Conservation (phyloP, 2,888 invertebrate species). For the Eupelmus urozonus region DNA sequence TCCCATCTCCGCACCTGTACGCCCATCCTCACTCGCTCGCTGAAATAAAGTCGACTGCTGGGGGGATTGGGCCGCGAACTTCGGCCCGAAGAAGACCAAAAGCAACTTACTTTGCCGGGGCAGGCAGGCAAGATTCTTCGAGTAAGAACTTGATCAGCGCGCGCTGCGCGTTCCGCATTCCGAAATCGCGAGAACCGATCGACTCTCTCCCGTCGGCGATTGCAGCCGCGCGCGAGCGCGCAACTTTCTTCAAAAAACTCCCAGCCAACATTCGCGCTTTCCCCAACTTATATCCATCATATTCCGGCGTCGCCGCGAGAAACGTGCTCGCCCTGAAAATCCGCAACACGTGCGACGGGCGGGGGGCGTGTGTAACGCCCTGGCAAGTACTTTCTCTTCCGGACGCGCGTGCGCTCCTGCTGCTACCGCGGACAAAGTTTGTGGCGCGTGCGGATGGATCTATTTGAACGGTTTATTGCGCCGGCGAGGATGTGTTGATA, state of each 20-base stretch:
- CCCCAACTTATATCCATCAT: slow-evolving; percentile 52
- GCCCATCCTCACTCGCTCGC: neutral
- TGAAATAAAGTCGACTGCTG: slow-evolving; percentile 24
- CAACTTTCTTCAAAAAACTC: neutral
- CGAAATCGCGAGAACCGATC: slow-evolving; percentile 52
- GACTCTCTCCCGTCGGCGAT: slow-evolving; percentile 28
- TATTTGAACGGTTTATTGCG: slow-evolving; percentile 12
- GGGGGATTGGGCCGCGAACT: slow-evolving; percentile 9
- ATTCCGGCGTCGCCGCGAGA: neutral
- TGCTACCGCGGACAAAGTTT: neutral
- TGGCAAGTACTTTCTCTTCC: neutral
- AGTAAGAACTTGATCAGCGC: slow-evolving; percentile 52
- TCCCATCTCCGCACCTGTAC: too few relatives aligned
- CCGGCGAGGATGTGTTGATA: neutral
- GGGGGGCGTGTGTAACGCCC: neutral
- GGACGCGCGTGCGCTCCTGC: neutral
- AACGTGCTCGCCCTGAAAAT: slow-evolving; percentile 39
- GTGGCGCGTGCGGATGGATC: neutral
- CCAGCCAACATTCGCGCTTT: slow-evolving; percentile 28
- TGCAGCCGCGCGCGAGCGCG: too few relatives aligned
- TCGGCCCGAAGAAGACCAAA: slow-evolving; percentile 18
- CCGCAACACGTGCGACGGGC: slow-evolving; percentile 52
- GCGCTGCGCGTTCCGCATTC: slow-evolving; percentile 35
- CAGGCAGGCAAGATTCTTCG: slow-evolving; percentile 35
- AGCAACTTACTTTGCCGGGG: slow-evolving; percentile 43